phyloP scores from a whole-genome alignment of 2,888 invertebrate species.

The Limnephilus lunatus region DNA sequence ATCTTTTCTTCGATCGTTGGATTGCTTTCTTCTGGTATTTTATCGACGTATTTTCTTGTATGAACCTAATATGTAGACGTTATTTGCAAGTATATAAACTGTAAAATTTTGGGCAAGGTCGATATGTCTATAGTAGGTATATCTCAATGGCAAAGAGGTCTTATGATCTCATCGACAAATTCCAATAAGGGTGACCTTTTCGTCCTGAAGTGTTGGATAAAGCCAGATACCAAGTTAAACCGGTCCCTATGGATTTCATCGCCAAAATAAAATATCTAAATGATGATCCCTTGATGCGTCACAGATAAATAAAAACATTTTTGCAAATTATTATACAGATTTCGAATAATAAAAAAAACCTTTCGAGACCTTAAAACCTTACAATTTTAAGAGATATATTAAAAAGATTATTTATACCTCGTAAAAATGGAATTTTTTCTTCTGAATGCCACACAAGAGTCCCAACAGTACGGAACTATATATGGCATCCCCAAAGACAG shows the following conservation, averaged over 20 bases:
- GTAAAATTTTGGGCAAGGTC: neutral
- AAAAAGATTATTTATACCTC: too few species aligned
- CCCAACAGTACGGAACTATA: too few species aligned
- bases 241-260: constrained; percentile 5
- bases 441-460: too few species aligned
- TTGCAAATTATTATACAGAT: neutral
- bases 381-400: neutral
- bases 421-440: too few species aligned
- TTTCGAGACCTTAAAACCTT: neutral
- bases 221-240: neutral
- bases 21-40: neutral
- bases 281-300: neutral
- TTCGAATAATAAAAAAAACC: neutral
- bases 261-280: constrained; percentile 4
- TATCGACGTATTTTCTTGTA: neutral
- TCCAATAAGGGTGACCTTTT: constrained; percentile 34
- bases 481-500: too few species aligned
- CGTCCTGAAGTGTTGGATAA: neutral
- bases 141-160: neutral
- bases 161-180: constrained; percentile 21
- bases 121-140: neutral
- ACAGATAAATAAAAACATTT: neutral
- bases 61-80: neutral
- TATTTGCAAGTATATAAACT: neutral
- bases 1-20: neutral